These are phyloP conservation scores for Chroicocephalus ridibundus DNA, from an alignment of 2,113 vertebrate species.

Conservation along the genomic window DNA sequence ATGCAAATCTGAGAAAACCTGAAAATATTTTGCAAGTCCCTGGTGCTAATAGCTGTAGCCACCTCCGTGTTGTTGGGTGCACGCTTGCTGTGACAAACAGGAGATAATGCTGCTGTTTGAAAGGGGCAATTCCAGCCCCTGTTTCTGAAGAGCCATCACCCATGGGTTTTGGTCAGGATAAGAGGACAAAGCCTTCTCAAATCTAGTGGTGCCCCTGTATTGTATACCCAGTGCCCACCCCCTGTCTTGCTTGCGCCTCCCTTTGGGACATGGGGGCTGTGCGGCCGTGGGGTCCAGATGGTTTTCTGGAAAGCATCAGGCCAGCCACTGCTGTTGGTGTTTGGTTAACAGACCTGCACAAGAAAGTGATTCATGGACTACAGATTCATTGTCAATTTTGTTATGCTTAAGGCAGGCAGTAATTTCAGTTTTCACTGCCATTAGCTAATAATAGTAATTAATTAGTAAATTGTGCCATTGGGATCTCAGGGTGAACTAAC, in stretches of 20 bases:
- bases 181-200: neutral
- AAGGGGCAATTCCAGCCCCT: neutral
- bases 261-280: neutral
- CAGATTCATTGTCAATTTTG: conserved; percentile 71
- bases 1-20: neutral
- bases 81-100: neutral
- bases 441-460: conserved; percentile 82
- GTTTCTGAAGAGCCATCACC: neutral
- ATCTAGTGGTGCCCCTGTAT: neutral
- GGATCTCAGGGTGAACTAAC: conserved; percentile 75
- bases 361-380: conserved; percentile 42
- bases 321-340: neutral
- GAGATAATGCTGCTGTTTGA: neutral
- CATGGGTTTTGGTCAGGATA: neutral
- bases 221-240: neutral
- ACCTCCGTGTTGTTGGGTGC: neutral
- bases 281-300: neutral
- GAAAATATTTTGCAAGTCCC: neutral
- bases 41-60: neutral
- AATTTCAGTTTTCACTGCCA: conserved; percentile 76
- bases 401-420: conserved; percentile 75
- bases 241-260: neutral
- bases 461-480: conserved; percentile 75
- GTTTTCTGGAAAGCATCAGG: neutral
- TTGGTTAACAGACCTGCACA: neutral